These are phyloP conservation scores for Taxidea taxus DNA, from an alignment of 2,113 vertebrate species.

Conservation along the genomic window DNA sequence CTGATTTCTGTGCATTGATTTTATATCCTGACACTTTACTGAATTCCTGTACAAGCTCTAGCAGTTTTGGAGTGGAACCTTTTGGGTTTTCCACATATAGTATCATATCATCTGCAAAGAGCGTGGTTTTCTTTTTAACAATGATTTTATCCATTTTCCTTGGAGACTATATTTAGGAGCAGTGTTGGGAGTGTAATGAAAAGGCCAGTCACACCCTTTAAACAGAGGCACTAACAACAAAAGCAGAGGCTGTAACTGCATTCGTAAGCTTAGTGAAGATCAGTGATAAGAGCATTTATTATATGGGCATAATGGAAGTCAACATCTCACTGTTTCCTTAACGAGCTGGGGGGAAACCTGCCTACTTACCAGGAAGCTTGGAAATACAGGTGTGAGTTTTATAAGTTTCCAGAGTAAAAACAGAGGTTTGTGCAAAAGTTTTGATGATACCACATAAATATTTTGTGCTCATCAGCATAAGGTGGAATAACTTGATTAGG, in stretches of 20 bases:
- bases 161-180: background rate
- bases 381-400: background rate
- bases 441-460: background rate
- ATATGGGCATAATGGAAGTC: background rate
- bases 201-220: background rate
- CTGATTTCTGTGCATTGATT: no score
- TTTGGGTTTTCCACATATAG: no score
- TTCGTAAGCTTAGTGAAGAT: background rate
- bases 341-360: background rate
- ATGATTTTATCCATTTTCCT: background rate
- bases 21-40: no score
- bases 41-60: no score
- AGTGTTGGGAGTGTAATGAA: background rate
- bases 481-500: background rate
- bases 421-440: background rate
- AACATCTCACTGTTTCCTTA: background rate
- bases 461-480: background rate
- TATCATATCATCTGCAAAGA: no score
- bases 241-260: background rate
- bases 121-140: background rate
- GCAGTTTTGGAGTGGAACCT: no score
- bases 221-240: background rate
- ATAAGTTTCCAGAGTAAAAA: constrained; percentile 1
- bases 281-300: background rate
- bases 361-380: background rate